Evolutionary conservation across 2,113 vertebrate genomes (phyloP).

Genomic region (Conger conger): DNA sequence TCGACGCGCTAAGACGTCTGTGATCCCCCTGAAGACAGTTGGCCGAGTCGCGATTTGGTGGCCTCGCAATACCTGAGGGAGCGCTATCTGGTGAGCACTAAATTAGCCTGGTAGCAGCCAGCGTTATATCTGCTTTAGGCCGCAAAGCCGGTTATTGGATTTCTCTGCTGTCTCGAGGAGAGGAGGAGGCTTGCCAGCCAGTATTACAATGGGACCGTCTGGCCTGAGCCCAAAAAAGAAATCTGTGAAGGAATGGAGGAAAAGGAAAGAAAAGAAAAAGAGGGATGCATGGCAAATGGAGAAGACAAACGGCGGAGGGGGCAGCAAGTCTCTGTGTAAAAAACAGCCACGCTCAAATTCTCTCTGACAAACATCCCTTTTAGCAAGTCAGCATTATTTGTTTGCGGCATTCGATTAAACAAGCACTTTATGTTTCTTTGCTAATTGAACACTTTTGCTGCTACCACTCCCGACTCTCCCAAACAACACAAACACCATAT

Average conservation of each 20-base stretch:
- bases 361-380: background rate
- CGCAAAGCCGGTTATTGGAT: conserved; percentile 15
- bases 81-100: background rate
- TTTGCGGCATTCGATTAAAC: background rate
- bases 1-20: background rate
- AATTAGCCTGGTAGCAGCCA: background rate
- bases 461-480: background rate
- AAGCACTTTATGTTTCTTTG: background rate
- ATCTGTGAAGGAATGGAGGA: conserved; percentile 20
- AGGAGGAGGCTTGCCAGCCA: background rate
- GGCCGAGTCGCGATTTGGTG: conserved; percentile 10
- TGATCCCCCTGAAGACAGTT: background rate
- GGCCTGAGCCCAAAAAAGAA: background rate
- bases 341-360: background rate
- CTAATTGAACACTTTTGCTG: background rate
- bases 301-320: background rate
- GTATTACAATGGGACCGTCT: background rate
- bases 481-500: background rate
- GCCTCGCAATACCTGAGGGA: background rate
- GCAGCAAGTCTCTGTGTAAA: background rate
- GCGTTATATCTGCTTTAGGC: background rate
- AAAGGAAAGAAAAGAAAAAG: background rate
- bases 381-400: background rate
- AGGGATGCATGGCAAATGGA: background rate
- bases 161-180: conserved; percentile 4